Percentiles rank a stretch among this genome's conserved stretches.
phyloP scores from a whole-genome alignment of 2,113 vertebrate genomes.

The Chauna torquata region DNA sequence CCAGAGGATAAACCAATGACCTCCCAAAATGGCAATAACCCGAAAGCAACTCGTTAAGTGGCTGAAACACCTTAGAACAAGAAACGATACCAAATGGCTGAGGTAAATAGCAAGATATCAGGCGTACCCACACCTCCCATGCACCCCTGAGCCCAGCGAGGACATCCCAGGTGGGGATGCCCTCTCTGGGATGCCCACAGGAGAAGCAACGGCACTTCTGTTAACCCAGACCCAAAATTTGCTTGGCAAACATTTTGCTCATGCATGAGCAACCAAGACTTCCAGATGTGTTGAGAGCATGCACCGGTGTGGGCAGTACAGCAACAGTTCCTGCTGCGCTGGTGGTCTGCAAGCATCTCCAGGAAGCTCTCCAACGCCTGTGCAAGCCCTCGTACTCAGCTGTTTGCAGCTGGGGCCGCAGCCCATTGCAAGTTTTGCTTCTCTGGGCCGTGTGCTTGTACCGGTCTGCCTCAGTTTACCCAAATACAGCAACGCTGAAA shows the following conservation, averaged over 20 bases:
- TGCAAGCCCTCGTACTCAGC: no score
- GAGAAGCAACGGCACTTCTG: not conserved
- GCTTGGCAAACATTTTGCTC: not conserved
- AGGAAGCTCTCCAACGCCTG: not conserved
- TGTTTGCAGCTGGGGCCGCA: not conserved
- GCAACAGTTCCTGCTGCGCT: not conserved
- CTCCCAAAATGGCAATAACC: not conserved
- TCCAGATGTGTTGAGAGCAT: not conserved
- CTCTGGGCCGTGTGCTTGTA: fast-evolving
- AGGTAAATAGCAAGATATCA: not conserved
- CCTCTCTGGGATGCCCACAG: not conserved
- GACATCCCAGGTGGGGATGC: not conserved
- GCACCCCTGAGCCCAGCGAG: not conserved
- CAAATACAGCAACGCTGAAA: fast-evolving
- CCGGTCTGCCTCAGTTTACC: not conserved
- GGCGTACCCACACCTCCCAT: not conserved
- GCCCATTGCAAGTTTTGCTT: not conserved
- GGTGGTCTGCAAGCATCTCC: not conserved
- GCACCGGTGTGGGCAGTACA: not conserved
- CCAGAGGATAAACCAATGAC: not conserved
- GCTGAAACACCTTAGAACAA: not conserved
- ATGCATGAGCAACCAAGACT: not conserved
- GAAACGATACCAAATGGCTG: not conserved
- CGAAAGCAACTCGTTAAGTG: not conserved
- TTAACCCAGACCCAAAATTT: not conserved